Base-by-base conservation (phyloP, 2,888 invertebrate genomes). In the Megamerina dolium region DNA sequence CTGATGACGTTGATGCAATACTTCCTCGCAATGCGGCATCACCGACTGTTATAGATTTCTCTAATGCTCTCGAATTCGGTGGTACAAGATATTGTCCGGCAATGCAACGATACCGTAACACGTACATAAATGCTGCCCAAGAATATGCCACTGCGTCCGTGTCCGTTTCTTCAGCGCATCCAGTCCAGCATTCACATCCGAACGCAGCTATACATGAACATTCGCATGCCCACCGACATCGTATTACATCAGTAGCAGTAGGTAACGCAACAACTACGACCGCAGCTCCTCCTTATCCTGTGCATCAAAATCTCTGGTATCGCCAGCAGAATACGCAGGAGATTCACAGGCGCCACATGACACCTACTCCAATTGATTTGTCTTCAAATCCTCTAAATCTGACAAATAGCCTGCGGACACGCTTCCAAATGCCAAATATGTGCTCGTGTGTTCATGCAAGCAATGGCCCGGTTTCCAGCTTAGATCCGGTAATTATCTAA, bases 271-370 rank as follows among this genome's bases (percentile, higher is more conserved):
- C 23, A 23, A 6, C 10, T 23, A 23, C 6, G 6, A 23, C 6
- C 10, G 60, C 62, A 3, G 75, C 78, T 13, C 79, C 83, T 35
- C 81, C 85, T 33, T 83, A 85, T 70, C 78, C 84, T 5, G 77
- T 84, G 5, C 86, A 86, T 65, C 84, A 85, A 59, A 75, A 83
- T 46, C 70, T 87, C 31, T 85, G 85, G 85, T 78, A 82, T 49
- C 76, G 80, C 1, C 87, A 87, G 56, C 85, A 86, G 56, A 80
- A 81, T 44, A 77, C 69, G 46, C 76, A 75, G 54, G 81, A 81
- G 63, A 63, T 76, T 45, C 77, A 76, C 51, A 72, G 80, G 33
- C 74, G 79, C 43, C 75, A 64, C 53, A 69, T 71, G 61, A 69
- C 67, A 20, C 69, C 69, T 26, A 69, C 70, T 3, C 72, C 68